These are phyloP conservation scores for zebrafish (Danio rerio) DNA, from an alignment of 2,113 vertebrate genomes.

Conservation along the genomic window GRCz12tu NC_133200.1:35610501-35611000, in stretches of 20 bases:
- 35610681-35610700: slow-evolving; percentile 51
- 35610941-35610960: too few relatives aligned
- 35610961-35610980: too few relatives aligned
- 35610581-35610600: slow-evolving; percentile 10
- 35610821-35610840: background rate
- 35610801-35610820: background rate
- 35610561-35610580: slow-evolving; percentile 25
- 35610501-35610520: slow-evolving; percentile 19
- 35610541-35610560: slow-evolving; percentile 13
- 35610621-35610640: slow-evolving; percentile 50
- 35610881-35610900: background rate
- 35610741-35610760: slow-evolving; percentile 16
- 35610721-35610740: slow-evolving; percentile 53
- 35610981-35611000: too few relatives aligned
- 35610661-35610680: slow-evolving; percentile 49
- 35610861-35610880: background rate
- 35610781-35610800: background rate
- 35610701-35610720: slow-evolving; percentile 22
- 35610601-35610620: slow-evolving; percentile 28
- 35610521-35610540: background rate
- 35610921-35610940: too few relatives aligned
- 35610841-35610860: background rate
- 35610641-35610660: slow-evolving; percentile 36
- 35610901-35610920: too few relatives aligned
- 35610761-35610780: background rate